Base-by-base conservation (phyloP, 2,888 invertebrate species). In the Catocala nupta region DNA sequence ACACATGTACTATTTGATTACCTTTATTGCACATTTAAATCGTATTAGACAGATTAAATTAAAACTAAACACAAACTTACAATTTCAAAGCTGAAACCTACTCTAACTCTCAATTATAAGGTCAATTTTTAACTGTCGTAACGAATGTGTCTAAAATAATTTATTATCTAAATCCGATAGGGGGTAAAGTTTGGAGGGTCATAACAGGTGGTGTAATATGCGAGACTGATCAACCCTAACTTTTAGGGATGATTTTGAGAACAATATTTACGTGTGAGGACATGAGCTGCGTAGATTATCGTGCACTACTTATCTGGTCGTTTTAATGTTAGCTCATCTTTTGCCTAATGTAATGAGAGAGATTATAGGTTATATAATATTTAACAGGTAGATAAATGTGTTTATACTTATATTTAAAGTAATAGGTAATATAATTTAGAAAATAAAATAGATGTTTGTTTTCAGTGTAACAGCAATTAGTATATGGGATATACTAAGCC, bases 131-230 rank as follows among this genome's bases (percentile, higher is more conserved):
- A 9, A 49, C 10, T 12, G n/a, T 8, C 13, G 11, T 12, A 7
- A 34, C 5, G 5, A 6, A 33, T 42, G 54, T 57, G 58, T 44
- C 60, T 59, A 63, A 55, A 67, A 75, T 82, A 85, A 85, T 84
- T 83, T 81, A 85, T 83, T 74, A 74, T 78, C 68, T 64, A 55
- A 77, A 78, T 69, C 71, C 75, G 73, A 76, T 73, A 77, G 80
- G 76, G 82, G 77, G 69, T 70, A 65, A 52, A 54, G 59, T 59
- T 63, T 25, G 64, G 78, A 78, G 86, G 80, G 71, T 80, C 70
- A 82, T 84, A 87, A 88, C 89, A 88, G 89, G 89, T 89, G 89
- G 85, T 77, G 81, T 81, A 79, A 79, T 81, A 77, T 67, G 65
- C 81, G 82, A 79, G 82, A 84, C 84, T 81, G 83, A 86, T 87